Conservation (phyloP, 2,797 vertebrate genomes). For the Xerus rutilus region DNA sequence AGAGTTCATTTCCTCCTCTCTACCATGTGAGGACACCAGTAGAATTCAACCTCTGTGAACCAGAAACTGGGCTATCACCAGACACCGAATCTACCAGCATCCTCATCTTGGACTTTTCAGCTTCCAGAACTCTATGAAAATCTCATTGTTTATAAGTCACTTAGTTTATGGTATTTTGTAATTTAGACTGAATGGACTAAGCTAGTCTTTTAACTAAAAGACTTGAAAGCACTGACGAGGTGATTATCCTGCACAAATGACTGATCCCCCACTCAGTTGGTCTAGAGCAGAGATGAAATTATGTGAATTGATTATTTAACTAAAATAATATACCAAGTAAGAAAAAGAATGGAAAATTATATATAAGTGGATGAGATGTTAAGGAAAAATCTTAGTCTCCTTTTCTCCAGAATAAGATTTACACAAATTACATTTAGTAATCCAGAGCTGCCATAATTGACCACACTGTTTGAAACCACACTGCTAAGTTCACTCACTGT, state of each 20-base stretch:
- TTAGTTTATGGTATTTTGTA: too few species aligned
- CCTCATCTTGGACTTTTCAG: background rate
- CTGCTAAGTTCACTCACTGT: background rate
- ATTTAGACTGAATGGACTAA: background rate
- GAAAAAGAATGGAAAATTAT: background rate
- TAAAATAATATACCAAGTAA: background rate
- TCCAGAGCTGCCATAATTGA: background rate
- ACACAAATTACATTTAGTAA: background rate
- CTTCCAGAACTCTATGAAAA: background rate
- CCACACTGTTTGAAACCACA: accelerated
- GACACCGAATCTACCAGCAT: too few species aligned
- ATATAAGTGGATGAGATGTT: background rate
- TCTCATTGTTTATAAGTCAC: too few species aligned
- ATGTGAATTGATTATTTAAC: background rate
- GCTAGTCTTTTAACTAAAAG: too few species aligned
- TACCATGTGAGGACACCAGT: too few species aligned
- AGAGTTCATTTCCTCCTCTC: too few species aligned
- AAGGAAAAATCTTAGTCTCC: background rate
- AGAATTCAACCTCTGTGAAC: background rate
- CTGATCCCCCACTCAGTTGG: too few species aligned
- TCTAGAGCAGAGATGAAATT: background rate
- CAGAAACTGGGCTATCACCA: background rate
- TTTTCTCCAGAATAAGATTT: background rate
- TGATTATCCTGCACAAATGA: too few species aligned
- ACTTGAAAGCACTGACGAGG: too few species aligned